A percentile compares a stretch with the other conserved stretches of the same genome.
Evolutionary conservation across 2,888 invertebrate species (phyloP).

Genomic region (Agrotis ipsilon): DNA sequence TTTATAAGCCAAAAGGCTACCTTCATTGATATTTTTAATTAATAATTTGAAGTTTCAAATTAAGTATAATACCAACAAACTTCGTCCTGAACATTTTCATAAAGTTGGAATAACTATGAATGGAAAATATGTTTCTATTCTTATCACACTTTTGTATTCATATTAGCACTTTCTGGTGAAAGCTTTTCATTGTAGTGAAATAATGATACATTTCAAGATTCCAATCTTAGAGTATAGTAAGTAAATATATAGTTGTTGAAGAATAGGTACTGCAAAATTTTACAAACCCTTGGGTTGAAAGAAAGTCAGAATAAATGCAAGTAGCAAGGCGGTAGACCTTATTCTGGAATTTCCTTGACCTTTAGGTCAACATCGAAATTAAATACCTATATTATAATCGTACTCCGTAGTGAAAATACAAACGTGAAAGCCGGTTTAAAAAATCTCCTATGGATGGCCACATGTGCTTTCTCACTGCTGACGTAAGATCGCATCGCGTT

Average conservation of each 20-base stretch:
- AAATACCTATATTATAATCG: too few relatives aligned
- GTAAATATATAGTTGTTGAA: neutral
- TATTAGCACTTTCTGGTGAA: conserved; percentile 8
- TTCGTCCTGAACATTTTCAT: neutral
- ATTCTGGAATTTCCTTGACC: too few relatives aligned
- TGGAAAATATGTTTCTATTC: conserved; percentile 21
- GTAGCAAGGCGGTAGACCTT: too few relatives aligned
- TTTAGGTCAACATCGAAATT: too few relatives aligned
- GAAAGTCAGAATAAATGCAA: too few relatives aligned
- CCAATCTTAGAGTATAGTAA: conserved; percentile 4
- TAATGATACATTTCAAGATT: neutral
- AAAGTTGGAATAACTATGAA: conserved; percentile 5
- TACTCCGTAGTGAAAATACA: too few relatives aligned
- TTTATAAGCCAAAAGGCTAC: neutral
- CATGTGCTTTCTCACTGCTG: too few relatives aligned
- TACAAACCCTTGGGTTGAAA: too few relatives aligned
- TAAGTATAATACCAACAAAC: neutral
- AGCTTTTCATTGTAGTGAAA: conserved; percentile 15
- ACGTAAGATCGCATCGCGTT: too few relatives aligned
- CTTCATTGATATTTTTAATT: neutral
- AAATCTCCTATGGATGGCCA: too few relatives aligned
- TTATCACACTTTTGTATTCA: conserved; percentile 21
- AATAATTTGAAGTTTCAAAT: neutral
- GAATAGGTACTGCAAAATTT: too few relatives aligned
- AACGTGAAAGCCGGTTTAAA: too few relatives aligned